Conservation (phyloP, 2,888 invertebrate genomes). For the Tenthredo notha region DNA sequence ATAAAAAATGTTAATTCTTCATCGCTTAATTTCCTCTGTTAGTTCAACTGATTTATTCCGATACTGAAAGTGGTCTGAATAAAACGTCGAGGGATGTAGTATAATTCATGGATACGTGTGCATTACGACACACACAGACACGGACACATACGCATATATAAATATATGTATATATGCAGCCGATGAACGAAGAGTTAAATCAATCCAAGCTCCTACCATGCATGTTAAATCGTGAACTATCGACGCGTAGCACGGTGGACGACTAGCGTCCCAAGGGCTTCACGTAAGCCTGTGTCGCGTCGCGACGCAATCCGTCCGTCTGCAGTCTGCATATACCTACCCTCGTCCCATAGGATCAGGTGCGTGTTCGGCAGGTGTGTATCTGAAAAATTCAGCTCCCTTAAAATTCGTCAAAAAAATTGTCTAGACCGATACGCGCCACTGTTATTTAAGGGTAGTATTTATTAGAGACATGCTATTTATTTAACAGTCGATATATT, state of each 20-base stretch:
- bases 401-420: conserved; percentile 6
- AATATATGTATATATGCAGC: not conserved
- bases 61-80: not conserved
- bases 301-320: conserved; percentile 42
- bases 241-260: conserved; percentile 22
- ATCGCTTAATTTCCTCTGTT: not conserved
- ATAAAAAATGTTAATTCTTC: not conserved
- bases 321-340: conserved; percentile 29
- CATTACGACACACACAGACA: not conserved
- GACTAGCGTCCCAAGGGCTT: conserved; percentile 46
- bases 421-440: conserved; percentile 16
- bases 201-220: conserved; percentile 12
- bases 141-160: not conserved
- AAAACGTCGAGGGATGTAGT: not conserved
- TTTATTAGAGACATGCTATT: not conserved
- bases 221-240: conserved; percentile 47
- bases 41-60: not conserved
- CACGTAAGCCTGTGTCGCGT: conserved; percentile 49
- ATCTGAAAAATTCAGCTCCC: conserved; percentile 8
- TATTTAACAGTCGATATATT: not conserved
- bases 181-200: conserved; percentile 28
- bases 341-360: conserved; percentile 37
- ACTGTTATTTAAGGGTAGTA: not conserved
- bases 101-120: not conserved
- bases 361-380: conserved; percentile 20